These are phyloP conservation scores for Sphecodes monilicornis DNA, from an alignment of 2,888 invertebrate species.

Conservation along the genomic window DNA sequence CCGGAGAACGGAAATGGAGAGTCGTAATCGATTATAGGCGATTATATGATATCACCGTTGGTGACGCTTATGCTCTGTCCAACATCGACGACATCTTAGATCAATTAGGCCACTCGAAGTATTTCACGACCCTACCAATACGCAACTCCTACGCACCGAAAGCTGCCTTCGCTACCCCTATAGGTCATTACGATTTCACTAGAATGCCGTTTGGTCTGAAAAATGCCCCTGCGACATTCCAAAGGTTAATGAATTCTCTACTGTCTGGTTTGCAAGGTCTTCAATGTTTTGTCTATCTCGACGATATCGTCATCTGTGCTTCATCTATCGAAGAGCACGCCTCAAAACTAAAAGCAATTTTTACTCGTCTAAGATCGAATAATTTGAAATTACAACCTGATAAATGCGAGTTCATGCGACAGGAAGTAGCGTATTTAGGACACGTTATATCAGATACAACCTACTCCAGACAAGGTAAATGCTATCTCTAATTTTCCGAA, in stretches of 20 bases:
- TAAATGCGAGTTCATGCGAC: constrained; percentile 20
- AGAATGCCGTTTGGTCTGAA: too few relatives aligned
- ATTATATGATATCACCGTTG: background rate
- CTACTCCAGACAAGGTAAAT: constrained; percentile 16
- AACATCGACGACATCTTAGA: too few relatives aligned
- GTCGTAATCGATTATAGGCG: background rate
- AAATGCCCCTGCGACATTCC: too few relatives aligned
- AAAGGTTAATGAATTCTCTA: too few relatives aligned
- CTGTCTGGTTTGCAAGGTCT: too few relatives aligned
- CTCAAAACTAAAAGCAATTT: constrained; percentile 13
- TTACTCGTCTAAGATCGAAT: background rate
- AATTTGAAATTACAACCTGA: constrained; percentile 4
- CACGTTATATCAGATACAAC: constrained; percentile 23
- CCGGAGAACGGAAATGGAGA: background rate
- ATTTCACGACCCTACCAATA: too few relatives aligned
- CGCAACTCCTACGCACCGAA: too few relatives aligned
- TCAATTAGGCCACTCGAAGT: too few relatives aligned
- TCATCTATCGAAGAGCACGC: constrained; percentile 18
- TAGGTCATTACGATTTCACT: too few relatives aligned
- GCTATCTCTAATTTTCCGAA: constrained; percentile 6
- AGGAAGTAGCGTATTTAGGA: constrained; percentile 27
- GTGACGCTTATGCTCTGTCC: constrained; percentile 14
- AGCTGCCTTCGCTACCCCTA: too few relatives aligned
- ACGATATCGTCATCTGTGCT: too few relatives aligned
- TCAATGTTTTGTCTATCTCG: too few relatives aligned